phyloP scores from a whole-genome alignment of 2,113 vertebrate species.

The Muscicapa adusta region DNA sequence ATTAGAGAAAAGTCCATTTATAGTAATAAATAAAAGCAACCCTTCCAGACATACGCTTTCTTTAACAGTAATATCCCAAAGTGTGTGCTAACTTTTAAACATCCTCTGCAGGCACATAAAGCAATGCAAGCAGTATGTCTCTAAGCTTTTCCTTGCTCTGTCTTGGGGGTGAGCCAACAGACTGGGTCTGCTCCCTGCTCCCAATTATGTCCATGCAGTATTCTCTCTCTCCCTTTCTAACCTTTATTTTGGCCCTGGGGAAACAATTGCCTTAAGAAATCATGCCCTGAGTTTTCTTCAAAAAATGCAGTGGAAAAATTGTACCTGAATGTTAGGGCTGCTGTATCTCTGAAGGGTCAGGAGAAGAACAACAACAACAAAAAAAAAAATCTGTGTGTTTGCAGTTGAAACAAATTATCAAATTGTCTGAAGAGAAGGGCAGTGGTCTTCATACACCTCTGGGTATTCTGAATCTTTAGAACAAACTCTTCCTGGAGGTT shows the following conservation, averaged over 20 bases:
- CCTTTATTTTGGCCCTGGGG: neutral
- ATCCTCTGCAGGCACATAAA: slow-evolving; percentile 33
- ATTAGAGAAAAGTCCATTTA: neutral
- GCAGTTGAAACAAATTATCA: neutral
- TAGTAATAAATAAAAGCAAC: slow-evolving; percentile 30
- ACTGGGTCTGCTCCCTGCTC: neutral
- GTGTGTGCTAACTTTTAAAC: slow-evolving; percentile 38
- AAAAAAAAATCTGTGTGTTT: neutral
- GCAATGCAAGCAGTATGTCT: neutral
- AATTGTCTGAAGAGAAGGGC: neutral
- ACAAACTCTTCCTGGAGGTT: neutral
- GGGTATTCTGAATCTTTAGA: neutral
- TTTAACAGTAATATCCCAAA: slow-evolving; percentile 12
- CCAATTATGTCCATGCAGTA: neutral
- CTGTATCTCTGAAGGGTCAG: neutral
- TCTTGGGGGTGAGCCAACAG: slow-evolving; percentile 14
- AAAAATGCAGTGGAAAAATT: neutral
- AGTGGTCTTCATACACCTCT: neutral
- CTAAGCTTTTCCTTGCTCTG: neutral
- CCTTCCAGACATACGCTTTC: neutral
- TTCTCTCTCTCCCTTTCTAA: neutral
- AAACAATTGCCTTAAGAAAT: slow-evolving; percentile 27
- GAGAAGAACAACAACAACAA: neutral
- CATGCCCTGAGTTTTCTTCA: neutral
- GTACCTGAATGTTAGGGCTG: neutral